Percentiles rank a stretch among this genome's conserved stretches.
These are phyloP conservation scores for Galago senegalensis DNA, from an alignment of 2,797 vertebrate species.

Conservation along the genomic window DNA sequence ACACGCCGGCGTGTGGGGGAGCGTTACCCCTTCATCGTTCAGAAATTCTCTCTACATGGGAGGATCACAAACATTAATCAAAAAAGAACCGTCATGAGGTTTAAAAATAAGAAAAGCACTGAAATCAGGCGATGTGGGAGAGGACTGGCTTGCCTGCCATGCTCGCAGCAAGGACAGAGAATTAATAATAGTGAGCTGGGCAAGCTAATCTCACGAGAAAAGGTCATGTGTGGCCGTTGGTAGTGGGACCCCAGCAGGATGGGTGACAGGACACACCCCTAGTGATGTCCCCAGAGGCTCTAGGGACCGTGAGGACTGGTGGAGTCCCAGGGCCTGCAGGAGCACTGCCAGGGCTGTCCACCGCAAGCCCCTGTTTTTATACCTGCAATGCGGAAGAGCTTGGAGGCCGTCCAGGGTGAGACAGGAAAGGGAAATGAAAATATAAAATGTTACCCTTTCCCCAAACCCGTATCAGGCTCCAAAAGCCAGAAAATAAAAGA, in stretches of 20 bases:
- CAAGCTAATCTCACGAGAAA: background rate
- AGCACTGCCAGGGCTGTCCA: background rate
- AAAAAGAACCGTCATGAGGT: background rate
- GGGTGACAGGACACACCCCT: background rate
- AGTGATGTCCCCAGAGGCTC: background rate
- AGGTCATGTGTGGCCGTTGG: background rate
- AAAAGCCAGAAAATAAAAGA: background rate
- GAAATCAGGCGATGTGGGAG: background rate
- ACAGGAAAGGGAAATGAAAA: background rate
- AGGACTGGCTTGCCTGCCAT: background rate
- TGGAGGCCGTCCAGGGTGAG: background rate
- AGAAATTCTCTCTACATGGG: background rate
- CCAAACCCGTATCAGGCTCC: background rate
- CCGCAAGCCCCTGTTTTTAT: background rate
- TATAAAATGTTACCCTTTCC: background rate
- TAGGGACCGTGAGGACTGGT: background rate
- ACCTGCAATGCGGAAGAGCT: background rate
- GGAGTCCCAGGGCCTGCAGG: background rate
- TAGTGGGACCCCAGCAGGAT: background rate
- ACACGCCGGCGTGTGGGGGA: background rate
- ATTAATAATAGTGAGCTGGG: background rate
- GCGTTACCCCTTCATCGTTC: background rate
- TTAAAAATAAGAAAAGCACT: background rate
- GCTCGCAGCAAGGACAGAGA: background rate
- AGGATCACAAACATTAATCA: background rate